Evolutionary conservation across 2,888 invertebrate species (phyloP).

Genomic region (Xestia rhomboidea): DNA sequence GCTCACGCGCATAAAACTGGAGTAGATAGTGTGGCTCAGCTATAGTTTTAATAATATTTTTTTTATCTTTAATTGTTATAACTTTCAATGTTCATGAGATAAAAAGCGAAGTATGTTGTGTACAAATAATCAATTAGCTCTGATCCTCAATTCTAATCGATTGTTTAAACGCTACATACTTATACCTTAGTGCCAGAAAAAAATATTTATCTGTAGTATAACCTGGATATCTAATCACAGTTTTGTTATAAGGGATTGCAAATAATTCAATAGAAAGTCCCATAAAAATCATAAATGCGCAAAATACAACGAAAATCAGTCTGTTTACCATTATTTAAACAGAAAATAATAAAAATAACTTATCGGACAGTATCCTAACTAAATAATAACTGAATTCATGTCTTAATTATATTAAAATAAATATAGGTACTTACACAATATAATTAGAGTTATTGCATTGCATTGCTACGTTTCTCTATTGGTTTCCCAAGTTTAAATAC

Average conservation of each 20-base stretch:
- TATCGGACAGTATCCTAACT: constrained; percentile 23
- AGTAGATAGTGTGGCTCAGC: no score
- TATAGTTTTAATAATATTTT: neutral
- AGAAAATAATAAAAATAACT: constrained; percentile 46
- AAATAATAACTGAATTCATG: constrained; percentile 29
- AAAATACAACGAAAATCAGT: constrained; percentile 53
- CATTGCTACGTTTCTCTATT: constrained; percentile 34
- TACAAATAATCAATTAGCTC: no score
- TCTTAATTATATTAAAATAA: constrained; percentile 41
- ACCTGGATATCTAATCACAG: neutral
- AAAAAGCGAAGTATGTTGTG: neutral
- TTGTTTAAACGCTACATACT: neutral
- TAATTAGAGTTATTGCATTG: constrained; percentile 30
- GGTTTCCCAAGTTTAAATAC: constrained; percentile 10
- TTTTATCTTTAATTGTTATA: neutral
- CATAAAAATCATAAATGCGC: constrained; percentile 46
- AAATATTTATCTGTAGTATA: neutral
- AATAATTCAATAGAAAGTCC: constrained; percentile 22
- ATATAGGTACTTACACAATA: constrained; percentile 35
- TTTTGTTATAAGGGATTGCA: neutral
- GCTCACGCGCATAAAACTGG: neutral
- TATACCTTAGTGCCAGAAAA: neutral
- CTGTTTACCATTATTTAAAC: constrained; percentile 51
- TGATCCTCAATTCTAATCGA: neutral
- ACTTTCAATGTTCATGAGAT: constrained; percentile 44